Conservation (phyloP, 2,888 invertebrate genomes). For the Seladonia tumulorum region DNA sequence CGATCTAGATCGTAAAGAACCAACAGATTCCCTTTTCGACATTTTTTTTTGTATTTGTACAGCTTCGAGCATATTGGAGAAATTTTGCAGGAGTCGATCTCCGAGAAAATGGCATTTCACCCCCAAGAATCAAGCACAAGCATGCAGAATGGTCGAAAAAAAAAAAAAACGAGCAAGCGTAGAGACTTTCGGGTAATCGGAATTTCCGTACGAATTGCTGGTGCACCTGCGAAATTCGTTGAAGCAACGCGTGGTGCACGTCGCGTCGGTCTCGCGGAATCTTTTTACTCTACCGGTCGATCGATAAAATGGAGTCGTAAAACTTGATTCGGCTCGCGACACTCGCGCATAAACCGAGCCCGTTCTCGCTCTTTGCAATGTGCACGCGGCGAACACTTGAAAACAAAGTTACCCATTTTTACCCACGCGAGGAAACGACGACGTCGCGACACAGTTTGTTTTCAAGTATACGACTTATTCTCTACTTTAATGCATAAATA, state of each 20-base stretch:
- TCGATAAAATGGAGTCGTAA: constrained; percentile 28
- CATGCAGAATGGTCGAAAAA: not conserved
- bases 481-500: too few species aligned
- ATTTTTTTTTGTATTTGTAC: not conserved
- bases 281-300: constrained; percentile 25
- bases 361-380: not conserved
- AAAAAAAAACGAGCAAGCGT: not conserved
- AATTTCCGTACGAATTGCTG: not conserved
- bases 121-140: not conserved
- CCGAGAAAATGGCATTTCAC: not conserved
- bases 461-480: too few species aligned
- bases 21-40: too few species aligned
- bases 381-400: not conserved
- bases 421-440: too few species aligned
- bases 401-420: not conserved
- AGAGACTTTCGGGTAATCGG: not conserved
- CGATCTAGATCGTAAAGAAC: too few species aligned
- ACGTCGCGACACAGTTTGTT: too few species aligned
- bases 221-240: not conserved
- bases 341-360: constrained; percentile 12
- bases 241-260: not conserved
- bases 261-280: not conserved
- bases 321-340: constrained; percentile 25
- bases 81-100: not conserved
- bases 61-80: not conserved